phyloP scores from a whole-genome alignment of 1,140 invertebrate genomes.

The Zaprionus inermis region DNA sequence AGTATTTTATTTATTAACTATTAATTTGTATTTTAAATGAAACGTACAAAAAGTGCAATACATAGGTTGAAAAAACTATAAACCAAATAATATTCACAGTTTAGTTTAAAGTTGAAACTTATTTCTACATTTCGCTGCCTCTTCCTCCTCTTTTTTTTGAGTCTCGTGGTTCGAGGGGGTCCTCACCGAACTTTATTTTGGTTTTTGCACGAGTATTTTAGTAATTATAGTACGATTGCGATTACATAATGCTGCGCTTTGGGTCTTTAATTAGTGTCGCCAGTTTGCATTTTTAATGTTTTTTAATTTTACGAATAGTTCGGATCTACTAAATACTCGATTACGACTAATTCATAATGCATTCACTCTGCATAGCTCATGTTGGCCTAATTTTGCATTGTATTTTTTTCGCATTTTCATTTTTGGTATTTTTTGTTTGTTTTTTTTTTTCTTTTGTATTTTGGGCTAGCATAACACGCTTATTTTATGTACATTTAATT shows the following conservation, averaged over 20 bases:
- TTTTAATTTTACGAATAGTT: slow-evolving; percentile 34
- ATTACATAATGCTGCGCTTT: slow-evolving; percentile 24
- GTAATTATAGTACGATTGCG: slow-evolving; percentile 4
- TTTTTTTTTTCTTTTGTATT: slow-evolving; percentile 21
- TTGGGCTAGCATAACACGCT: slow-evolving; percentile 32
- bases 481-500: slow-evolving; percentile 57
- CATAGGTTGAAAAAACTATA: slow-evolving; percentile 51
- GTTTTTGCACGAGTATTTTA: slow-evolving; percentile 5
- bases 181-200: neutral
- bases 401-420: slow-evolving; percentile 9
- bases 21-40: slow-evolving; percentile 55
- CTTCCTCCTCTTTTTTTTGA: neutral
- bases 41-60: slow-evolving; percentile 58
- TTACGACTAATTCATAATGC: slow-evolving; percentile 36
- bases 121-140: slow-evolving; percentile 14
- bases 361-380: slow-evolving; percentile 20
- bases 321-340: slow-evolving; percentile 3
- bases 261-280: slow-evolving; percentile 26
- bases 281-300: slow-evolving; percentile 36
- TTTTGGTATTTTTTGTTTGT: slow-evolving; percentile 9
- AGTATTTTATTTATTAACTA: slow-evolving; percentile 60
- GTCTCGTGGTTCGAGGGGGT: neutral
- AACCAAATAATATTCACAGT: slow-evolving; percentile 59
- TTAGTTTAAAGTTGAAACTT: slow-evolving; percentile 54
- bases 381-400: slow-evolving; percentile 16